Evolutionary conservation across 2,888 invertebrate species (phyloP), one percentile per base, ranked within the genome.

Genomic region (Epiblema foenella): DNA sequence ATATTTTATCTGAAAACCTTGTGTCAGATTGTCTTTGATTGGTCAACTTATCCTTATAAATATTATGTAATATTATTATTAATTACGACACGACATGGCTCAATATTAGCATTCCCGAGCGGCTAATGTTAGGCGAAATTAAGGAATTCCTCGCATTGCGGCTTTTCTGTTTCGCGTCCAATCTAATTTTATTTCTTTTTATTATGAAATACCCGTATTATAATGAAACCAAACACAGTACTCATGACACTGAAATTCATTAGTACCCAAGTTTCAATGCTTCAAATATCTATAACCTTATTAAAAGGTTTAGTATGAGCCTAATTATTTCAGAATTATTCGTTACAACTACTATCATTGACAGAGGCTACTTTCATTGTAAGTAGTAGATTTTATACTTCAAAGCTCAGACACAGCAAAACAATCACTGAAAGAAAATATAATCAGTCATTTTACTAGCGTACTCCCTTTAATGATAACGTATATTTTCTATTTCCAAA

Each of bases 111-210:
- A 71, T 71, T 71, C 67, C 62, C 37, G 56, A 39, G 60, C 29
- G 67, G 67, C 66, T 67, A 62, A 71, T 71, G 71, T 56, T 60
- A 59, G 46, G 62, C 56, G 66, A 62, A 71, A 71, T 71, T 67
- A 71, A 71, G 66, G 62, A 62, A 71, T 67, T 71, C 67, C 67
- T 59, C 49, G 66, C 66, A 57, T 67, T 66, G 66, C 70, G 66
- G 66, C 60, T 65, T 70, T 67, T 71, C 67, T 67, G 60, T 67
- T 67, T 56, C 51, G 71, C 56, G 56, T 71, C 51, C 39, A 66
- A 62, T 71, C 56, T 67, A 62, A 60, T 62, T 51, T 46, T 29
- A 29, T 49, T 57, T n/a, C 29, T 62, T 71, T 66, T 67, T 67
- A 62, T 62, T 67, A 71, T 62, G 54, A 59, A 7, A 60, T 57